Percentiles rank a stretch among this genome's conserved stretches.
phyloP scores from a whole-genome alignment of 2,113 vertebrate genomes.

The Parus major region DNA sequence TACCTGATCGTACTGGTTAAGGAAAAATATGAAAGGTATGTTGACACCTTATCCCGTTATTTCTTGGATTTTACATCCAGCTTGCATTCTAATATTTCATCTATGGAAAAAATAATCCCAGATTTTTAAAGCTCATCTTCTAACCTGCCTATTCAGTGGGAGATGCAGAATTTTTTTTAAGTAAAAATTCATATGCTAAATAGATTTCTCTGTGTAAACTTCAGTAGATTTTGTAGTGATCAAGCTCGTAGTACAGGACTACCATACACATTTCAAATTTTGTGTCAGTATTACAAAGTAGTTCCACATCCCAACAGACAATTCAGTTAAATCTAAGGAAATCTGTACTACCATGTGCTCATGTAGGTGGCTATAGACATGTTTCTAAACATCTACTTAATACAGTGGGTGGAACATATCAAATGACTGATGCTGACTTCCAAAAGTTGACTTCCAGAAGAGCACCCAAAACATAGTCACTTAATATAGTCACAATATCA shows the following conservation, averaged over 20 bases:
- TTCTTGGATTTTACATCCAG: neutral
- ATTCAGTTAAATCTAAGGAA: neutral
- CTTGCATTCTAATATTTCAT: neutral
- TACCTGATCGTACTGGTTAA: neutral
- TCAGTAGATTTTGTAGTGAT: neutral
- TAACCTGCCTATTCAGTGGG: neutral
- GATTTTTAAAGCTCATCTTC: neutral
- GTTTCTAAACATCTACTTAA: neutral
- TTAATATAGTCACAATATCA: neutral
- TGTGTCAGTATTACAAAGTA: neutral
- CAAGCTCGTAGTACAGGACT: neutral
- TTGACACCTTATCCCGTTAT: neutral
- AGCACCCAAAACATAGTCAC: neutral
- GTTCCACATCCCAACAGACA: neutral
- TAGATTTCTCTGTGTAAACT: neutral
- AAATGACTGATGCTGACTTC: neutral
- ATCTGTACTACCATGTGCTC: neutral
- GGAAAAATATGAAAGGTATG: neutral
- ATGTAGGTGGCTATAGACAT: neutral
- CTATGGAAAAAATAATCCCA: neutral
- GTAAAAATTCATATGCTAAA: neutral
- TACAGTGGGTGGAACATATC: neutral
- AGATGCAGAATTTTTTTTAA: neutral
- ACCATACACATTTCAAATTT: neutral
- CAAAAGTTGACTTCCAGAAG: neutral